Evolutionary conservation across 2,888 invertebrate genomes (phyloP), one percentile per base, ranked within the genome.

Genomic region (Drosophila atripex): DNA sequence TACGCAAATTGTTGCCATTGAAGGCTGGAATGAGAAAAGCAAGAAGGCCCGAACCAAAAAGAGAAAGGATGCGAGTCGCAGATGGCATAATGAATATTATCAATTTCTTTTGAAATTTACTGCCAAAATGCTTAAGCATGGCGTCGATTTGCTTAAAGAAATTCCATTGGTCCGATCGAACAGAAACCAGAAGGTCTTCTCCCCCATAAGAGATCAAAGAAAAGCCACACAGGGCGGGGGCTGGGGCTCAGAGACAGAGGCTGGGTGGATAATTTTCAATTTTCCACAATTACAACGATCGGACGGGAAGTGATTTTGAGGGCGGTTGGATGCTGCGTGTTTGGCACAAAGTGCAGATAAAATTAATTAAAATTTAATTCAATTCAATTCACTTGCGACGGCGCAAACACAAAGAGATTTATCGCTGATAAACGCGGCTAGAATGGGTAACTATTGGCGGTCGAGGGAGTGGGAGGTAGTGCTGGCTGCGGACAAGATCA

Each of bases 141-240:
- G 89, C 88, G 89, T 89, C 88, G 89, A 88, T 88, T 89, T 89
- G 89, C 85, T 89, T 89, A 85, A 89, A 89, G 79, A 79, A 86
- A 75, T 78, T 84, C 82, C 75, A 72, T 59, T 66, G 84, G 30
- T 39, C 65, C 60, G 57, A 71, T 66, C 71, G 71, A 52, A 63
- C 74, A 71, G 63, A 83, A 83, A 86, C 70, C 77, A 77, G 75
- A 88, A 84, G 68, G 64, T 28, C 28, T 28, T 28, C 9, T 28
- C 28, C 28, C 28, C 28, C 28, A 9, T 14, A 54, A 39, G 61
- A 87, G 84, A 84, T 84, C 84, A 84, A 84, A 84, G 88, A 65
- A 68, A 75, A 78, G 50, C 54, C 56, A 66, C 11, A 14, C n/a
- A 23, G 30, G 3, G 1, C 7, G 3, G 7, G 11, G 18, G 16